Conservation (phyloP, 2,888 invertebrate species). For the Philopedon plagiatum region DNA sequence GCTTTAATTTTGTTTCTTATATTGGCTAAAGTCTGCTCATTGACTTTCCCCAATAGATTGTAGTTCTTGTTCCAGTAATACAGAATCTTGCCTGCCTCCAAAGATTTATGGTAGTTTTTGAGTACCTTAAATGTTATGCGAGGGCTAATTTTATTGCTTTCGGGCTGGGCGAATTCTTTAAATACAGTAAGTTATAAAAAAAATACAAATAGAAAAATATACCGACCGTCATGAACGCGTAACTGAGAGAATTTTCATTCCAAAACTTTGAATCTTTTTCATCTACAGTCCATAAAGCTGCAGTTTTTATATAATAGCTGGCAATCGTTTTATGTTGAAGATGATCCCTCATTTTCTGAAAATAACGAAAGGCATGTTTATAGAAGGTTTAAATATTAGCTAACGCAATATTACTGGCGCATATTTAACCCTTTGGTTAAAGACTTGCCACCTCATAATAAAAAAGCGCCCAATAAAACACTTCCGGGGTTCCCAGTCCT, state of each 20-base stretch:
- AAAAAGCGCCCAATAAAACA: too few species aligned
- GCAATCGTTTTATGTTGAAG: constrained; percentile 67
- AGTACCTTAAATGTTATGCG: constrained; percentile 37
- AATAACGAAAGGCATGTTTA: constrained; percentile 40
- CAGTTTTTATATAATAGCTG: constrained; percentile 74
- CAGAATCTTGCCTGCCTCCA: constrained; percentile 11
- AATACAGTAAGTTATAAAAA: too few species aligned
- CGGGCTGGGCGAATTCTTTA: too few species aligned
- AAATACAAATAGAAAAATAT: not conserved
- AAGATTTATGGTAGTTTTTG: constrained; percentile 36
- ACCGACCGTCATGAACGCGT: constrained; percentile 64
- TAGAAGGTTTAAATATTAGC: too few species aligned
- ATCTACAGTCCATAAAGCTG: constrained; percentile 68
- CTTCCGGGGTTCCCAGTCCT: too few species aligned
- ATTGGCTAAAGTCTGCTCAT: not conserved
- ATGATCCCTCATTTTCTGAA: constrained; percentile 71
- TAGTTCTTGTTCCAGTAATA: constrained; percentile 40
- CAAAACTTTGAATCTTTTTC: constrained; percentile 51
- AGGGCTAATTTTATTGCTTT: too few species aligned
- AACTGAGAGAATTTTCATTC: constrained; percentile 53
- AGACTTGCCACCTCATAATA: too few species aligned
- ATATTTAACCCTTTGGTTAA: too few species aligned
- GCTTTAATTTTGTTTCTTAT: constrained; percentile 34
- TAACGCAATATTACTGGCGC: too few species aligned
- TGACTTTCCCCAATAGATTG: constrained; percentile 24